Conservation (phyloP, 2,888 invertebrate species). For the Eupithecia pulchellata region DNA sequence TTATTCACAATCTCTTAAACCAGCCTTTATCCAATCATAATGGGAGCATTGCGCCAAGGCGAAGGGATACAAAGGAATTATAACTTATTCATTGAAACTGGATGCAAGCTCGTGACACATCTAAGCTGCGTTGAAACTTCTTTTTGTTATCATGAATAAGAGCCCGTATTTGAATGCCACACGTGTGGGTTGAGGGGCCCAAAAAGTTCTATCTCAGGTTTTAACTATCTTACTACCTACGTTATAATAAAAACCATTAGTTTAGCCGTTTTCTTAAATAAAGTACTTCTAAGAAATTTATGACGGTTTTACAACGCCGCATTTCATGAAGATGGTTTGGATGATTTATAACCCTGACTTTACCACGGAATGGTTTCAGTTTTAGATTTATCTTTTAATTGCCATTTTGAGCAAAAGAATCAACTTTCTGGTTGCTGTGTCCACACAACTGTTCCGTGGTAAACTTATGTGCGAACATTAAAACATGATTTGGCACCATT, state of each 20-base stretch:
- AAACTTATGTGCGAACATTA: slow-evolving; percentile 17
- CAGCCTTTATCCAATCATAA: slow-evolving; percentile 29
- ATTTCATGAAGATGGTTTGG: slow-evolving; percentile 30
- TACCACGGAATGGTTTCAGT: slow-evolving; percentile 21
- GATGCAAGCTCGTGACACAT: slow-evolving; percentile 35
- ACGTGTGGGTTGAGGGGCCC: slow-evolving; percentile 44
- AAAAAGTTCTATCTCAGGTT: slow-evolving; percentile 33
- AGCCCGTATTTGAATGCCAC: slow-evolving; percentile 38
- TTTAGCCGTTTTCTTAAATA: slow-evolving; percentile 15
- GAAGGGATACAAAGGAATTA: slow-evolving; percentile 37
- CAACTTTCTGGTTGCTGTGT: not conserved
- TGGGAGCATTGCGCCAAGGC: slow-evolving; percentile 19
- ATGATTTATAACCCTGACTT: slow-evolving; percentile 28
- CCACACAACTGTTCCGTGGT: slow-evolving; percentile 1
- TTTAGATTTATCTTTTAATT: slow-evolving; percentile 9
- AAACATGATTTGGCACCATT: slow-evolving; percentile 30
- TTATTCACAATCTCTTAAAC: slow-evolving; percentile 23
- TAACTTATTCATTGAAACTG: slow-evolving; percentile 42
- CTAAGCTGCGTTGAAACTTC: slow-evolving; percentile 39
- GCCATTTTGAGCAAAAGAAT: not conserved
- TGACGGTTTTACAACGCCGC: slow-evolving; percentile 28
- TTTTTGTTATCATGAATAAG: slow-evolving; percentile 45
- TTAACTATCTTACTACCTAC: slow-evolving; percentile 34
- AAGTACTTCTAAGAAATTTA: slow-evolving; percentile 23
- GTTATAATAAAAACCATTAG: slow-evolving; percentile 29